These are phyloP conservation scores for Carassius auratus DNA, from an alignment of 2,113 vertebrate genomes.

Conservation along the genomic window DNA sequence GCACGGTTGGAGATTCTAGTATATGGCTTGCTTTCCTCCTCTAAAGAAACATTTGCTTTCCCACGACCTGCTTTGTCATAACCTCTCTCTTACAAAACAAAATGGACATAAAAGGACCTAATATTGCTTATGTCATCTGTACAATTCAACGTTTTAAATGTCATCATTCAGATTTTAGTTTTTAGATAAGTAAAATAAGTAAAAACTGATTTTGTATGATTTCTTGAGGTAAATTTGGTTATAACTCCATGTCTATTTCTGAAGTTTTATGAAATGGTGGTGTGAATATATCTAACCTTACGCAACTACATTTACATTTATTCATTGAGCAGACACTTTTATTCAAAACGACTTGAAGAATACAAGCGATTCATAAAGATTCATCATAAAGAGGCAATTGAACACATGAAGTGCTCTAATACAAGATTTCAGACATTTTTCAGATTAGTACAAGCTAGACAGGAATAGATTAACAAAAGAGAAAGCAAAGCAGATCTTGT, in stretches of 20 bases:
- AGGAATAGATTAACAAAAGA: too few species aligned
- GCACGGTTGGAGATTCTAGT: slow-evolving; percentile 8
- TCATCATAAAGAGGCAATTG: too few species aligned
- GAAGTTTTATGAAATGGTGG: not conserved
- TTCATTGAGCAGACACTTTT: too few species aligned
- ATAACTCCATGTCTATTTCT: not conserved
- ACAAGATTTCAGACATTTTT: too few species aligned
- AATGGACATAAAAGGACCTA: too few species aligned
- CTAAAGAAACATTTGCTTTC: slow-evolving; percentile 22
- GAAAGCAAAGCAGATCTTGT: too few species aligned
- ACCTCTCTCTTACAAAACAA: too few species aligned
- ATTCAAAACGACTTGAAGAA: too few species aligned
- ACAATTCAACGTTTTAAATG: not conserved
- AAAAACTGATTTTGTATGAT: not conserved
- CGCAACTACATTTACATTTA: too few species aligned
- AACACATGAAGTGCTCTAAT: too few species aligned
- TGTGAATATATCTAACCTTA: not conserved
- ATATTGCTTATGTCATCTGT: not conserved
- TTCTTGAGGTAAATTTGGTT: not conserved
- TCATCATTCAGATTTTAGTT: not conserved
- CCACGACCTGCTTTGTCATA: not conserved
- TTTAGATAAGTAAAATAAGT: not conserved
- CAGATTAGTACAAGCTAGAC: too few species aligned
- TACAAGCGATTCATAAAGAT: too few species aligned
- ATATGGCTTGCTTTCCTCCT: slow-evolving; percentile 3